phyloP scores from a whole-genome alignment of 1,140 invertebrate species.

The Vanessa atalanta region DNA sequence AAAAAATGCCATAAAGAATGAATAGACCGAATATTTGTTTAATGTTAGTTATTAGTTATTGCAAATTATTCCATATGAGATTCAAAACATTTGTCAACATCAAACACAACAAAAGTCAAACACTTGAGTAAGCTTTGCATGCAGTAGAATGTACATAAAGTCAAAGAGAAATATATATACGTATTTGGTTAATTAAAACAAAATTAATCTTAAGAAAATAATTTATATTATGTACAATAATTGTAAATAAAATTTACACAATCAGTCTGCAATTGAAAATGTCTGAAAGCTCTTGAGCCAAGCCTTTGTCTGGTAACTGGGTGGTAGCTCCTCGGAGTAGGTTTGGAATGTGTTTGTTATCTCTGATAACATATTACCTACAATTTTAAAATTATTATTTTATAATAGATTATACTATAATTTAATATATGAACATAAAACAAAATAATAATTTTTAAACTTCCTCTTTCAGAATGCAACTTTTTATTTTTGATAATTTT shows the following conservation, averaged over 20 bases:
- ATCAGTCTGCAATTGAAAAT: constrained; percentile 54
- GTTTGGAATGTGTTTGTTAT: constrained; percentile 53
- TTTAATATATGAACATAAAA: not conserved
- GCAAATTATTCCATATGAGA: too few relatives aligned
- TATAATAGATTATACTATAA: not conserved
- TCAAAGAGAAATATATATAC: too few relatives aligned
- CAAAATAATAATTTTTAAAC: too few relatives aligned
- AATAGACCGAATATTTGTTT: too few relatives aligned
- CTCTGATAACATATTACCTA: constrained; percentile 62
- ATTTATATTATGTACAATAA: constrained; percentile 40
- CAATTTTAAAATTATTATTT: constrained; percentile 30
- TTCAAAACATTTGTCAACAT: too few relatives aligned
- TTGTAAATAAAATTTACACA: constrained; percentile 19
- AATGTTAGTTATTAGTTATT: too few relatives aligned
- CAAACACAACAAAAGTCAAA: too few relatives aligned
- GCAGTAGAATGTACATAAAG: too few relatives aligned
- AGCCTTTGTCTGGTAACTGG: constrained; percentile 49
- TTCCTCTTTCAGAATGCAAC: too few relatives aligned
- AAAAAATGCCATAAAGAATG: too few relatives aligned
- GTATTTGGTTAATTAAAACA: not conserved
- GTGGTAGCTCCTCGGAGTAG: constrained; percentile 49
- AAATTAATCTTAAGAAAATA: constrained; percentile 23
- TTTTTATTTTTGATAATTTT: too few relatives aligned
- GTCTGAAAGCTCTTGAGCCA: constrained; percentile 63
- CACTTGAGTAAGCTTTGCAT: too few relatives aligned